Evolutionary conservation across 1,140 invertebrate species (phyloP).

Genomic region (Drosophila santomea): DNA sequence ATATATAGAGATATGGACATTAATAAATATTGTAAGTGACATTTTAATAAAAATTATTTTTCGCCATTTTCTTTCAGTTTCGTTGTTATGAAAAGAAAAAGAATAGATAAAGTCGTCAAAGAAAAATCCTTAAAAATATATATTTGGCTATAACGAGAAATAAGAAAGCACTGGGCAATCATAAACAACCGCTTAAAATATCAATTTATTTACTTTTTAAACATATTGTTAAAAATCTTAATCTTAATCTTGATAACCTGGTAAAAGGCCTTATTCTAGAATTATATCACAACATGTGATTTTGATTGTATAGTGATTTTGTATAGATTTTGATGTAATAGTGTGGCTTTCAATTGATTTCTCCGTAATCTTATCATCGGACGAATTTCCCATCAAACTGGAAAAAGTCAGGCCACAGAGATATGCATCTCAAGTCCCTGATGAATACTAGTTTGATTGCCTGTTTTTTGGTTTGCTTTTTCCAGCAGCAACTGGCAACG

Average conservation of each 20-base stretch:
- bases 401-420: constrained; percentile 3
- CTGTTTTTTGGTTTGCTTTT: background rate
- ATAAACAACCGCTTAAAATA: no score
- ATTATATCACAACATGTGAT: background rate
- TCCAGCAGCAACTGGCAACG: constrained; percentile 47
- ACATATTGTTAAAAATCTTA: background rate
- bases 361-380: constrained; percentile 39
- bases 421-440: constrained; percentile 19
- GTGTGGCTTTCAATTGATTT: constrained; percentile 11
- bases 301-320: constrained; percentile 13
- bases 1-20: no score
- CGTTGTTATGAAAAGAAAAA: no score
- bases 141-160: no score
- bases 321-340: constrained; percentile 1
- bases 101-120: no score
- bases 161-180: no score
- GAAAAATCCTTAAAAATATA: no score
- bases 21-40: no score
- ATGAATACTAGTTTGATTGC: constrained; percentile 26
- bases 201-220: no score
- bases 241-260: background rate
- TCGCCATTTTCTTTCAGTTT: no score
- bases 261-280: background rate
- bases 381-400: constrained; percentile 22
- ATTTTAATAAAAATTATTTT: no score